A percentile compares a stretch with the other conserved stretches of the same genome.
Conservation (phyloP, 2,888 invertebrate genomes). For the Caprella mutica region DNA sequence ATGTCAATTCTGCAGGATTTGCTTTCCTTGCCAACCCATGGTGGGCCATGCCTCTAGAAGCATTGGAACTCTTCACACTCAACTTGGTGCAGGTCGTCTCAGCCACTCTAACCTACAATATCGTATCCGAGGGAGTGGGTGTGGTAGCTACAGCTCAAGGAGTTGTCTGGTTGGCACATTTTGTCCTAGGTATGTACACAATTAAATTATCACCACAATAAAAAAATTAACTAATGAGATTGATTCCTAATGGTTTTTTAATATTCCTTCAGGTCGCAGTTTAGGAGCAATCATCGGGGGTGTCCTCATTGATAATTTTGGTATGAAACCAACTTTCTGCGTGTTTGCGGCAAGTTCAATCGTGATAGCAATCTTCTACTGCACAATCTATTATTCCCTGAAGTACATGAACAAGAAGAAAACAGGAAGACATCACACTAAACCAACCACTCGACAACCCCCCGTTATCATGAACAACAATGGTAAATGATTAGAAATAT, state of each 20-base stretch:
- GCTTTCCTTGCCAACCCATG: slow-evolving; percentile 31
- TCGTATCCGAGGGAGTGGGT: slow-evolving; percentile 22
- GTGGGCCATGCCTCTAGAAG: slow-evolving; percentile 33
- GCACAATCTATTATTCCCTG: slow-evolving; percentile 53
- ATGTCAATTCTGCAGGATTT: slow-evolving; percentile 14
- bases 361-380: slow-evolving; percentile 55
- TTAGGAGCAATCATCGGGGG: slow-evolving; percentile 27
- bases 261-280: slow-evolving; percentile 20
- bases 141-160: slow-evolving; percentile 33
- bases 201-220: background rate
- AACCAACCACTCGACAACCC: slow-evolving; percentile 16
- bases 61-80: slow-evolving; percentile 35
- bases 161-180: slow-evolving; percentile 31
- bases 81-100: slow-evolving; percentile 34
- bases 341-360: slow-evolving; percentile 49
- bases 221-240: background rate
- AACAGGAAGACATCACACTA: slow-evolving; percentile 2
- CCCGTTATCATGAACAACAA: background rate
- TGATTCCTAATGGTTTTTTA: background rate
- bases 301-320: slow-evolving; percentile 18
- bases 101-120: slow-evolving; percentile 32
- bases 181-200: slow-evolving; percentile 23
- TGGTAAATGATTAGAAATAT: too few species aligned
- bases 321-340: slow-evolving; percentile 20
- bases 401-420: slow-evolving; percentile 13